Evolutionary conservation across 2,113 vertebrate species (phyloP).

Genomic region (Cryptomyrus ogoouensis): DNA sequence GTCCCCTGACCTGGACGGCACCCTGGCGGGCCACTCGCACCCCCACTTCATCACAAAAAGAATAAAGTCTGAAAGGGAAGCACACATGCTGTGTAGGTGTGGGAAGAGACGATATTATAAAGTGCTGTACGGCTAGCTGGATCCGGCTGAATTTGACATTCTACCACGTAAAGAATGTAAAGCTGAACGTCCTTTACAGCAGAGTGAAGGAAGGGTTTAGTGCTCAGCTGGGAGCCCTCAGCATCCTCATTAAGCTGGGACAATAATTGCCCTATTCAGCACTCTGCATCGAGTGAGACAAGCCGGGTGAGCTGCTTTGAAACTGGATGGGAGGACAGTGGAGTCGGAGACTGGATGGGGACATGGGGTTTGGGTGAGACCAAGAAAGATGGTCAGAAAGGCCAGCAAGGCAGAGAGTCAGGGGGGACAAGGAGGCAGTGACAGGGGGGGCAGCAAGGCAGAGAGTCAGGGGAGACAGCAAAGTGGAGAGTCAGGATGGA

Average conservation of each 20-base stretch:
- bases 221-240: background rate
- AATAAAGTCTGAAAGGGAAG: background rate
- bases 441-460: background rate
- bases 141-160: background rate
- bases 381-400: background rate
- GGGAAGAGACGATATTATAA: background rate
- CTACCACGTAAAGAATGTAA: background rate
- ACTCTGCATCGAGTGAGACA: background rate
- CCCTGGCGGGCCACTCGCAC: background rate
- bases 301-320: background rate
- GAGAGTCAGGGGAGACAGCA: background rate
- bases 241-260: background rate
- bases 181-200: background rate
- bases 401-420: background rate
- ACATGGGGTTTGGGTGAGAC: background rate
- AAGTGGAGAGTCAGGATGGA: background rate
- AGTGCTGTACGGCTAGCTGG: background rate
- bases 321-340: background rate
- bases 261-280: background rate
- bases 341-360: background rate
- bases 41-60: background rate
- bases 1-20: background rate
- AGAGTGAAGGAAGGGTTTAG: too few relatives aligned
- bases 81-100: background rate
- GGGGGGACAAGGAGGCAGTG: background rate